Percentiles rank a stretch among this genome's conserved stretches.
phyloP scores from a whole-genome alignment of 2,888 invertebrate species.

The Coelopa pilipes region DNA sequence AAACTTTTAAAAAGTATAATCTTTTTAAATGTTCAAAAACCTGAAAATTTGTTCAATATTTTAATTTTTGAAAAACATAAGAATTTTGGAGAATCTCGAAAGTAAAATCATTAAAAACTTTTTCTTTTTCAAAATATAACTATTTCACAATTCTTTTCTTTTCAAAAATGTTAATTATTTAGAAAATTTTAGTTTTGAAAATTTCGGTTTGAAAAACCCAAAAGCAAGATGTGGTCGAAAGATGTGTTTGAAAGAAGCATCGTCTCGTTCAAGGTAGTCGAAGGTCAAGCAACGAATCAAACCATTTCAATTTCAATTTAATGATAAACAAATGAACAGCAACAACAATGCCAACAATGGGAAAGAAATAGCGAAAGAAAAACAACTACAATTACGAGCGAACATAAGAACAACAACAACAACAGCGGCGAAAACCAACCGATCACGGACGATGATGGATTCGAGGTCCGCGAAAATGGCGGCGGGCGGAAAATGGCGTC shows the following conservation, averaged over 20 bases:
- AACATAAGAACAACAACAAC: background rate
- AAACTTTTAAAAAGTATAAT: too few relatives aligned
- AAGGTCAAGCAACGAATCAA: conserved; percentile 8
- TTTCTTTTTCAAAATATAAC: too few relatives aligned
- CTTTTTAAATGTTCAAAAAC: too few relatives aligned
- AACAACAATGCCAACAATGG: background rate
- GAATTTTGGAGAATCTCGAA: too few relatives aligned
- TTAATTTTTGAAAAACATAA: too few relatives aligned
- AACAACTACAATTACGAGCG: conserved; percentile 4
- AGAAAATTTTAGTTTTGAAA: background rate
- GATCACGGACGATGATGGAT: too few relatives aligned
- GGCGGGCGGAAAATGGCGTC: background rate
- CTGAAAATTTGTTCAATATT: too few relatives aligned
- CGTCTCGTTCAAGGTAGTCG: conserved; percentile 10
- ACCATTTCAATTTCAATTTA: conserved; percentile 7
- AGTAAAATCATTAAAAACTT: too few relatives aligned
- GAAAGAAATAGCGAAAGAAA: conserved; percentile 12
- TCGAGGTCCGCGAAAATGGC: too few relatives aligned
- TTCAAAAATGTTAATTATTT: too few relatives aligned
- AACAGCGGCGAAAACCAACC: too few relatives aligned
- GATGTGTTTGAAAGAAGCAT: background rate
- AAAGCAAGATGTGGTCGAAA: background rate
- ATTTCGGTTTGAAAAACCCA: background rate
- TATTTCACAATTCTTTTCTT: too few relatives aligned
- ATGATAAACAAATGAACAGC: background rate